A percentile compares a stretch with the other conserved stretches of the same genome.
These are phyloP conservation scores for Aspidapion aeneum DNA, from an alignment of 2,888 invertebrate genomes.

Conservation along the genomic window DNA sequence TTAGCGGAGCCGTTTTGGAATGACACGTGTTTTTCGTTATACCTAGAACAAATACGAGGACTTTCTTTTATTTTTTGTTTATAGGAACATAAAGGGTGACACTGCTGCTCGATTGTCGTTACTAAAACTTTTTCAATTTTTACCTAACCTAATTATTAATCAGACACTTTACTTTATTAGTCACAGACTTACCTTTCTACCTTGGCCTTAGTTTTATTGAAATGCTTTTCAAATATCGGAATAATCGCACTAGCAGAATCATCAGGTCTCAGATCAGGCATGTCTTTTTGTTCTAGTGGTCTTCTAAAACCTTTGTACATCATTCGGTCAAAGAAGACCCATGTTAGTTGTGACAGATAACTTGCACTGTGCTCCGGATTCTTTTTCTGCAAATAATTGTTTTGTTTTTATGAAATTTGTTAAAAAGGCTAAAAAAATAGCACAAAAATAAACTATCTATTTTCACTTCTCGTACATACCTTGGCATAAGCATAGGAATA, in stretches of 20 bases:
- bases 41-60: neutral
- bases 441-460: too few species aligned
- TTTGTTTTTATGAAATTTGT: too few species aligned
- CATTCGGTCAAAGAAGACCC: conserved; percentile 50
- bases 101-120: too few species aligned
- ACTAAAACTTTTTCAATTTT: too few species aligned
- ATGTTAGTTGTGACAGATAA: conserved; percentile 26
- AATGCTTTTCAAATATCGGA: conserved; percentile 65
- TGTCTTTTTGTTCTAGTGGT: conserved; percentile 50
- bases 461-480: conserved; percentile 21
- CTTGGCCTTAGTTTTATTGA: conserved; percentile 65
- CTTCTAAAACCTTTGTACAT: conserved; percentile 51
- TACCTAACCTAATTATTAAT: too few species aligned
- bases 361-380: conserved; percentile 30
- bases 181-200: conserved; percentile 50
- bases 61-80: too few species aligned
- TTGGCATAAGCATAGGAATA: conserved; percentile 22
- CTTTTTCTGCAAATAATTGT: conserved; percentile 20
- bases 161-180: too few species aligned
- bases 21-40: conserved; percentile 30
- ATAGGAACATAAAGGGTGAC: too few species aligned
- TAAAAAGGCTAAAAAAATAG: too few species aligned
- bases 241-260: conserved; percentile 72
- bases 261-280: conserved; percentile 53
- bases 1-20: neutral